Evolutionary conservation across 1,140 invertebrate species (phyloP), one percentile per base, ranked within the genome.

Genomic region (Gyrodactylus bullatarudis): DNA sequence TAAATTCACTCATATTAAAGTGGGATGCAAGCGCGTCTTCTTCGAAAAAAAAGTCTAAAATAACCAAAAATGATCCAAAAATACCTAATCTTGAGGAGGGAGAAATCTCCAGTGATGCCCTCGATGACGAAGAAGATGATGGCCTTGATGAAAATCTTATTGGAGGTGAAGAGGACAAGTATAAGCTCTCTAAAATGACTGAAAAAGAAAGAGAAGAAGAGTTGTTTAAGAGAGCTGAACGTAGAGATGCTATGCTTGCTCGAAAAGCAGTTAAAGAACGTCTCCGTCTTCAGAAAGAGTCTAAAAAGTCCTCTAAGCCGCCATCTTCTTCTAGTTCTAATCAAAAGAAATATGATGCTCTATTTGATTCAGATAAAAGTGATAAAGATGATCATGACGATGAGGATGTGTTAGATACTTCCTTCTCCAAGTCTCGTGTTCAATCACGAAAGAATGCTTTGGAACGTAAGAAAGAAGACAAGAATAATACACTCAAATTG

Each of bases 121-220:
- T 54, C 8, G 34, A 54, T 16, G 34, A 54, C n/a, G 34, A 73
- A 23, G 72, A 26, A 8, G 72, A 68, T 77, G 87, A 88, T 82
- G 87, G 89, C 0, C 93, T 89, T 78, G 92, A 95, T 81, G 91
- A 96, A 76, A 89, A 96, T 78, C 83, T 96, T 0, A 94, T 96
- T 86, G 91, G 91, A 0, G 92, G 96, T 82, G 91, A 89, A 74
- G 91, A 91, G 77, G 93, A 97, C 83, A 86, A 88, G 77, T 86
- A 86, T 20, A 82, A 88, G 0, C 81, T 97, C 0, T 88, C 89
- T 16, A 86, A 87, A 75, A 88, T 97, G 85, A 95, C 91, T 0
- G 92, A 96, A 78, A 94, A 92, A 78, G 92, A 97, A 79, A 83
- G 92, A 74, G 92, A 97, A 81, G 89, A 93, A 76, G 91, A 95